These are phyloP conservation scores for Luscinia luscinia DNA, from an alignment of 2,797 vertebrate species.

Conservation along the genomic window DNA sequence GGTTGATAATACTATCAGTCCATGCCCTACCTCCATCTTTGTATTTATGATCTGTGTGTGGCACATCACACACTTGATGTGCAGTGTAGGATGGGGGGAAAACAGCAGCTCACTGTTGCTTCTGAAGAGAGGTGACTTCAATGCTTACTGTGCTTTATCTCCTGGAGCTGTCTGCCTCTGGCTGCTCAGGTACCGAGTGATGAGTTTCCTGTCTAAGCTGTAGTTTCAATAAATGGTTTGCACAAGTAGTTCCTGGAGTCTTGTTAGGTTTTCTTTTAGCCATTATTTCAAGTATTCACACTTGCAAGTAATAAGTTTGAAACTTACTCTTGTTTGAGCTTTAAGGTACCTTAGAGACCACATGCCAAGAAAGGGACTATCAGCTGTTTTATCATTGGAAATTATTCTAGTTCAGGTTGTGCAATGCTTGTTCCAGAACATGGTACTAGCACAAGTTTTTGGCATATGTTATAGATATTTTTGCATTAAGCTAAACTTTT, in stretches of 20 bases:
- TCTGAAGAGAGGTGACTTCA: background rate
- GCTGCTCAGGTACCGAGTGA: background rate
- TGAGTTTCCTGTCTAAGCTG: background rate
- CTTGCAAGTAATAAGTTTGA: background rate
- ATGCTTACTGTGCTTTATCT: background rate
- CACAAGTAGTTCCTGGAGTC: background rate
- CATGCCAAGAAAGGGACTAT: background rate
- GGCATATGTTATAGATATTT: background rate
- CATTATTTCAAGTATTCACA: background rate
- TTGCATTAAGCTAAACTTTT: background rate
- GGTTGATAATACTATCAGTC: background rate
- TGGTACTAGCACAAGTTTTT: background rate
- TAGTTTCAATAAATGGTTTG: background rate
- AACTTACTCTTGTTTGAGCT: background rate
- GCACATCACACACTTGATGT: background rate
- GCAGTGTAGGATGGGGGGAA: background rate
- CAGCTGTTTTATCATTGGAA: background rate
- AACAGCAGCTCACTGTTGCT: background rate
- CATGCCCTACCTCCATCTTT: fast-evolving
- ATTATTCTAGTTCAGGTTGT: background rate
- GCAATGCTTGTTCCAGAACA: background rate
- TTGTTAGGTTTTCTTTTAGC: background rate
- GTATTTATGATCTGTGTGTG: background rate
- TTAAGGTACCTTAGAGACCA: background rate
- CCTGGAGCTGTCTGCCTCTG: background rate